These are phyloP conservation scores for Hemiscyllium ocellatum DNA, from an alignment of 2,113 vertebrate species.

Conservation along the genomic window DNA sequence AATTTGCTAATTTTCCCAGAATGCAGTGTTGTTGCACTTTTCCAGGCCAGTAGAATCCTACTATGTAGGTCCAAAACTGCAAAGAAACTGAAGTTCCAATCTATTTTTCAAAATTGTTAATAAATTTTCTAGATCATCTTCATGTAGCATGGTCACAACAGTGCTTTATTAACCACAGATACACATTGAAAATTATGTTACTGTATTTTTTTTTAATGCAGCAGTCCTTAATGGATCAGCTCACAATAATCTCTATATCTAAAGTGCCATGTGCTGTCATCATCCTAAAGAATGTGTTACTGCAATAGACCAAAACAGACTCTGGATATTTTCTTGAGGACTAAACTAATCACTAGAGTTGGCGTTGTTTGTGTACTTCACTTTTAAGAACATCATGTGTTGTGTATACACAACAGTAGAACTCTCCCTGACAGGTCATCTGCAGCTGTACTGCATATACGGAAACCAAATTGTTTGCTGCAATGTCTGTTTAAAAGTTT, in stretches of 20 bases:
- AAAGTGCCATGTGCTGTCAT: background rate
- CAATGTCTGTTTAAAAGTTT: too few species aligned
- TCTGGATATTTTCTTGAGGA: background rate
- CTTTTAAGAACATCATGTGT: too few species aligned
- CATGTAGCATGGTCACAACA: conserved; percentile 43
- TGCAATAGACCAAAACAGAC: background rate
- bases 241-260: background rate
- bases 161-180: conserved; percentile 53
- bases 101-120: background rate
- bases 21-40: background rate
- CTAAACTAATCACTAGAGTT: background rate
- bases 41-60: background rate
- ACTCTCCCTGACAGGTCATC: too few species aligned
- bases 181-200: conserved; percentile 50
- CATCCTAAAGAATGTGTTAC: background rate
- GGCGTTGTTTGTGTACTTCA: too few species aligned
- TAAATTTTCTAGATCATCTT: conserved; percentile 41
- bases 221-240: background rate
- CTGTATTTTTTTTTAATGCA: conserved; percentile 38
- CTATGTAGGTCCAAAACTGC: background rate
- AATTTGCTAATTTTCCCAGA: background rate
- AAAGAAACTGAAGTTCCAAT: conserved; percentile 21
- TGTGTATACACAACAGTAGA: too few species aligned
- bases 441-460: too few species aligned
- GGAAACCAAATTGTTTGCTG: too few species aligned